These are phyloP conservation scores for Athene cunicularia DNA, from an alignment of 2,113 vertebrate genomes.

Conservation along the genomic window DNA sequence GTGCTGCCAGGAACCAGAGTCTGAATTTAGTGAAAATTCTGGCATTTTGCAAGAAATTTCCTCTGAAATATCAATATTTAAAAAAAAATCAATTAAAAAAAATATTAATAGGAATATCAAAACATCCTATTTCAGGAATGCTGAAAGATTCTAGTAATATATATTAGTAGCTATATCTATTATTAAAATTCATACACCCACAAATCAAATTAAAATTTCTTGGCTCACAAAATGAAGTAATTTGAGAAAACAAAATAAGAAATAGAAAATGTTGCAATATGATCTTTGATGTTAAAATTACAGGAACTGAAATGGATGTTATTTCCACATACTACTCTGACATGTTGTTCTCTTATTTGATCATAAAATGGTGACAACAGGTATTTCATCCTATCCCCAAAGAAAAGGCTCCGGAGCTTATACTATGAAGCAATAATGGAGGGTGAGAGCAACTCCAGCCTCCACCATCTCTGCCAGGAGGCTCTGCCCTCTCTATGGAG, in stretches of 20 bases:
- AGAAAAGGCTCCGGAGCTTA: background rate
- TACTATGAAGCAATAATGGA: background rate
- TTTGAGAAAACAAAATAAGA: background rate
- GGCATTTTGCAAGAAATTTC: background rate
- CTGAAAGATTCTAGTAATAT: background rate
- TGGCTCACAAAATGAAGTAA: background rate
- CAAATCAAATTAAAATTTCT: background rate
- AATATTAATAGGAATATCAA: background rate
- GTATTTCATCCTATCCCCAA: background rate
- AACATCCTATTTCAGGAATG: background rate
- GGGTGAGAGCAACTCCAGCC: background rate
- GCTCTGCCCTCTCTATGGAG: background rate
- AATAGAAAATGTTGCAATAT: background rate
- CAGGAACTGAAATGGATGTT: background rate
- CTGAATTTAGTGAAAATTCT: background rate
- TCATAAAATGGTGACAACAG: background rate
- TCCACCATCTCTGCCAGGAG: background rate
- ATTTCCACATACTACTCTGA: background rate
- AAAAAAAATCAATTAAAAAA: no score
- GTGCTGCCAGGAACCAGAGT: background rate
- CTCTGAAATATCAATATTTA: background rate
- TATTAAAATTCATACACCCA: background rate
- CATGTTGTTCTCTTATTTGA: background rate
- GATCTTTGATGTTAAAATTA: background rate
- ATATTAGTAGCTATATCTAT: background rate